Base-by-base conservation (phyloP, 2,113 vertebrate species). In the Seriola quinqueradiata region DNA sequence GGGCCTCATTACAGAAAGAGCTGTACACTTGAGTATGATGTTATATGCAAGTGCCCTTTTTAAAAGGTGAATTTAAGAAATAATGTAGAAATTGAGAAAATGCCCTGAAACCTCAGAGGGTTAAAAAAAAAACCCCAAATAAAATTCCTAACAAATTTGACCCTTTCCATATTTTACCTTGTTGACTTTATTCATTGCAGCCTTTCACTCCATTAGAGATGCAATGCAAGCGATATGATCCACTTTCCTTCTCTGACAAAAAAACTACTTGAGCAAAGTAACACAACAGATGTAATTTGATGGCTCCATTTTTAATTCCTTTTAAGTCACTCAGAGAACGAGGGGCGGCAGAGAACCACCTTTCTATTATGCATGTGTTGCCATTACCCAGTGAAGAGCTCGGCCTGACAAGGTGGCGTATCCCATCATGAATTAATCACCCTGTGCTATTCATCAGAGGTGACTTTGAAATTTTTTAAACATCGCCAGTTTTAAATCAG, bases 381-480 rank as follows among this genome's bases (percentile, higher is more conserved):
- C 85, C 71, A 78, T 94, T 85, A 90, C 40, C 64, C 68, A 6
- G 77, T 79, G 87, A 87, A 83, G 82, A 82, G 85, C 72, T 67
- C 16, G 79, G 75, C 77, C 85, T 88, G 87, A 92, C 86, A 90
- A 83, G 83, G 85, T 89, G 73, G 80, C 64, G 38, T 44, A 50
- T 82, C 86, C 85, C 87, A 76, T 85, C 86, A 90, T 86, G 80
- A 91, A 92, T 90, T 85, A 91, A 93, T 91, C 88, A 88, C 86
- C 61, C 23, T 1, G 36, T 34, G 12, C 84, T 71, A 70, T 87
- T 89, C 86, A 90, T 92, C 93, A 87, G 89, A 82, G 87, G 88
- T 89, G 89, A 92, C 92, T 93, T 90, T 90, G 85, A 93, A 90
- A 87, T 57, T 57, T 90, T 79, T 86, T 75, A 38, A 87, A 79